Evolutionary conservation across 2,888 invertebrate genomes (phyloP).

Genomic region (Isoperla grammatica): DNA sequence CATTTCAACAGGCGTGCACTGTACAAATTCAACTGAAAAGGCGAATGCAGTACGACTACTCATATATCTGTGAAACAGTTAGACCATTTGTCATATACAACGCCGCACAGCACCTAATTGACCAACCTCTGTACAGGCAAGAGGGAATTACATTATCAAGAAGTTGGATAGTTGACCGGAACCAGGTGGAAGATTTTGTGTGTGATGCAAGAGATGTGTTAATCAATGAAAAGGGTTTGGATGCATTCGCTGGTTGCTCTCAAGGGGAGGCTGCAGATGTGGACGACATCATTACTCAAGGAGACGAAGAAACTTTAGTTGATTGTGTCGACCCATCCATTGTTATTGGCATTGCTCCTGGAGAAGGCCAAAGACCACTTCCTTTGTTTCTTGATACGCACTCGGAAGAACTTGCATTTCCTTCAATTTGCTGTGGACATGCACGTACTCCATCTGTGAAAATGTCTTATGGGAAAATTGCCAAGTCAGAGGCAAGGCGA

Average conservation of each 20-base stretch:
- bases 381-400: background rate
- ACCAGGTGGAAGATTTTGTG: no score
- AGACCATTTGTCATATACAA: slow-evolving; percentile 26
- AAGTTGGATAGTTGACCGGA: no score
- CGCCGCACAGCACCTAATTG: slow-evolving; percentile 29
- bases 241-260: no score
- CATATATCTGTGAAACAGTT: slow-evolving; percentile 27
- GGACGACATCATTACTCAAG: background rate
- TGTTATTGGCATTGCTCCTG: background rate
- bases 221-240: no score
- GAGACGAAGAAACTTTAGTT: slow-evolving; percentile 4
- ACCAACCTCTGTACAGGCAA: slow-evolving; percentile 20
- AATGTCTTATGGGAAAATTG: background rate
- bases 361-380: slow-evolving; percentile 3
- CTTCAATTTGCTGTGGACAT: background rate
- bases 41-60: slow-evolving; percentile 16
- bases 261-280: no score
- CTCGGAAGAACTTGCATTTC: background rate
- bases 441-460: background rate
- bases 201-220: no score
- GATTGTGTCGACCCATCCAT: background rate
- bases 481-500: background rate
- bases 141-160: slow-evolving; percentile 16
- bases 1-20: slow-evolving; percentile 16
- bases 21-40: slow-evolving; percentile 18